phyloP scores from a whole-genome alignment of 2,888 invertebrate genomes.

The Caenorhabditis imperialis region DNA sequence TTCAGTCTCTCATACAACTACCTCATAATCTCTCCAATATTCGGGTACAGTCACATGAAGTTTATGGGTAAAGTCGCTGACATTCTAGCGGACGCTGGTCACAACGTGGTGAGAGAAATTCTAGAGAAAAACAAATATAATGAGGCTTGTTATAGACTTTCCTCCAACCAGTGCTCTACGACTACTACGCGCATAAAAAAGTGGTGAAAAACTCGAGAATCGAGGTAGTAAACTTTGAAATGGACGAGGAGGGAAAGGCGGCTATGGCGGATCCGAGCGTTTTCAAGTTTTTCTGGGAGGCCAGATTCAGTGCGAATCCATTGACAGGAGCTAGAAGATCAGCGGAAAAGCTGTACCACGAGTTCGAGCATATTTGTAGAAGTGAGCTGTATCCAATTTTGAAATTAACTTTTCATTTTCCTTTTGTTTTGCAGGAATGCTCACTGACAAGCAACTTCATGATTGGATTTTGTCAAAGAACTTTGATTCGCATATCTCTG shows the following conservation, averaged over 20 bases:
- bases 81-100: conserved; percentile 55
- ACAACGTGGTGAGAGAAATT: conserved; percentile 50
- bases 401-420: neutral
- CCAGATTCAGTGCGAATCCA: conserved; percentile 1
- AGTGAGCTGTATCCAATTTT: conserved; percentile 7
- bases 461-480: conserved; percentile 23
- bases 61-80: conserved; percentile 56
- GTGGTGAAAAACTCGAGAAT: conserved; percentile 21
- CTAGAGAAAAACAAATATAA: neutral
- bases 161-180: conserved; percentile 26
- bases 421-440: conserved; percentile 19
- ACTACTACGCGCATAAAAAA: conserved; percentile 26
- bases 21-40: conserved; percentile 52
- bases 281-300: conserved; percentile 38
- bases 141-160: conserved; percentile 39
- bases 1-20: conserved; percentile 27
- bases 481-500: conserved; percentile 44
- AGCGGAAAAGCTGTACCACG: conserved; percentile 7
- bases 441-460: conserved; percentile 40
- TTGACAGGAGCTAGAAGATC: conserved; percentile 5
- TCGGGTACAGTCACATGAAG: conserved; percentile 52
- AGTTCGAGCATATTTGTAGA: conserved; percentile 44
- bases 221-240: conserved; percentile 22
- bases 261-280: conserved; percentile 22
- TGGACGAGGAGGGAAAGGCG: conserved; percentile 38